Percentiles rank a stretch among this genome's conserved stretches.
These are phyloP conservation scores for Lemur catta DNA, from an alignment of 2,797 vertebrate species.

Conservation along the genomic window DNA sequence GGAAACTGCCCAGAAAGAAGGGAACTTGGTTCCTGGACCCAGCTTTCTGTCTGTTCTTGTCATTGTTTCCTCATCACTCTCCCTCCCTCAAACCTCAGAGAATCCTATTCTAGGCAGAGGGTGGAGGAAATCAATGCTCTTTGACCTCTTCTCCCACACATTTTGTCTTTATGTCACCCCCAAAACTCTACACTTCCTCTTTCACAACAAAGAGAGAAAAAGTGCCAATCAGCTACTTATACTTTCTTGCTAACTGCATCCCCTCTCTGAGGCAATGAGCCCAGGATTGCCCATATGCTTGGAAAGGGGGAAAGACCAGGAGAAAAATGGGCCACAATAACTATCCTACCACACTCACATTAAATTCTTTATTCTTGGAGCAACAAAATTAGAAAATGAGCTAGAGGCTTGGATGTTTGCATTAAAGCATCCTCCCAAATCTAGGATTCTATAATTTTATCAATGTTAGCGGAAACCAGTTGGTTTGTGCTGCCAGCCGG, in stretches of 20 bases:
- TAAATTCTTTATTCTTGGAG: background rate
- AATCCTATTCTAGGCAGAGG: background rate
- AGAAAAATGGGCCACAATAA: background rate
- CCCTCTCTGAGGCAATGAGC: background rate
- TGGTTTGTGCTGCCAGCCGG: background rate
- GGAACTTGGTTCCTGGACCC: background rate
- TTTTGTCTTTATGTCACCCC: background rate
- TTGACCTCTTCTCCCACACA: background rate
- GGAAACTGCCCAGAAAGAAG: background rate
- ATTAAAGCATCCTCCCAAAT: background rate
- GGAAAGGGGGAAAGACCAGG: background rate
- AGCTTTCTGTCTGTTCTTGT: background rate
- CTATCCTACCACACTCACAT: background rate
- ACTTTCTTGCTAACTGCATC: background rate
- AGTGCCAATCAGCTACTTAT: background rate
- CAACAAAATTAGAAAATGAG: background rate
- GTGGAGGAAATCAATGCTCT: background rate
- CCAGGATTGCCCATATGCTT: background rate
- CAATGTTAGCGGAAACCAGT: background rate
- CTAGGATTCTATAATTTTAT: background rate
- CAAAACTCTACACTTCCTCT: background rate
- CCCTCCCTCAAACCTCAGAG: background rate
- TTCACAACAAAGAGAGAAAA: slow-evolving; percentile 24
- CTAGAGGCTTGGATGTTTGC: background rate
- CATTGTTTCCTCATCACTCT: background rate